phyloP scores from a whole-genome alignment of 2,888 invertebrate genomes.

The Euclidia mi region DNA sequence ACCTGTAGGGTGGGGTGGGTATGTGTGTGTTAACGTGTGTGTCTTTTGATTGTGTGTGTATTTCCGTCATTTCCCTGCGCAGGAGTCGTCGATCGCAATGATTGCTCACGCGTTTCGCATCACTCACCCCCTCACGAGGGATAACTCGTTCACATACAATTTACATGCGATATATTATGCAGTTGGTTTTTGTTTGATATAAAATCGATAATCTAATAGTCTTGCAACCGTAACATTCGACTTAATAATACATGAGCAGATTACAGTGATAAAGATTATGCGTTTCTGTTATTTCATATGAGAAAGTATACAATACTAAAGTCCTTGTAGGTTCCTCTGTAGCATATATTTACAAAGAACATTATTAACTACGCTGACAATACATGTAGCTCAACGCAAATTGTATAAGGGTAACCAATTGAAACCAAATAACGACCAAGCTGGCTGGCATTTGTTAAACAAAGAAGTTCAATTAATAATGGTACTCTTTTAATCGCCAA shows the following conservation, averaged over 20 bases:
- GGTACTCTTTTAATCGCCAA: conserved; percentile 32
- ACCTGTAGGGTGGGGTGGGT: conserved; percentile 34
- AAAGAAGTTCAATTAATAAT: conserved; percentile 23
- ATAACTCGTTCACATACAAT: conserved; percentile 84
- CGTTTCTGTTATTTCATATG: conserved; percentile 27
- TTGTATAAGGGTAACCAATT: not conserved
- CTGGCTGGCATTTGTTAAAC: conserved; percentile 11
- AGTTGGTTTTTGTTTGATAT: conserved; percentile 73
- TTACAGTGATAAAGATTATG: conserved; percentile 41
- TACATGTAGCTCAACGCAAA: not conserved
- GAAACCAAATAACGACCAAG: not conserved
- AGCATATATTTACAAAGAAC: too few species aligned
- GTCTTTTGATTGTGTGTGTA: conserved; percentile 61
- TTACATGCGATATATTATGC: conserved; percentile 83
- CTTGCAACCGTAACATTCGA: conserved; percentile 45
- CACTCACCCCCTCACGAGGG: conserved; percentile 83
- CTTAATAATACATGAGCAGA: conserved; percentile 44
- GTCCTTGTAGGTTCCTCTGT: too few species aligned
- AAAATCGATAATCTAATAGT: conserved; percentile 79
- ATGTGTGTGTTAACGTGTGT: conserved; percentile 45
- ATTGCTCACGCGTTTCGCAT: conserved; percentile 89
- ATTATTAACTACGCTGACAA: not conserved
- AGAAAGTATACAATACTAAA: not conserved
- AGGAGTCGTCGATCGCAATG: conserved; percentile 85
- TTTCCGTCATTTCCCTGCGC: conserved; percentile 86